These are phyloP conservation scores for Oryzias dopingdopingensis DNA, from an alignment of 2,797 vertebrate genomes.

Conservation along the genomic window DNA sequence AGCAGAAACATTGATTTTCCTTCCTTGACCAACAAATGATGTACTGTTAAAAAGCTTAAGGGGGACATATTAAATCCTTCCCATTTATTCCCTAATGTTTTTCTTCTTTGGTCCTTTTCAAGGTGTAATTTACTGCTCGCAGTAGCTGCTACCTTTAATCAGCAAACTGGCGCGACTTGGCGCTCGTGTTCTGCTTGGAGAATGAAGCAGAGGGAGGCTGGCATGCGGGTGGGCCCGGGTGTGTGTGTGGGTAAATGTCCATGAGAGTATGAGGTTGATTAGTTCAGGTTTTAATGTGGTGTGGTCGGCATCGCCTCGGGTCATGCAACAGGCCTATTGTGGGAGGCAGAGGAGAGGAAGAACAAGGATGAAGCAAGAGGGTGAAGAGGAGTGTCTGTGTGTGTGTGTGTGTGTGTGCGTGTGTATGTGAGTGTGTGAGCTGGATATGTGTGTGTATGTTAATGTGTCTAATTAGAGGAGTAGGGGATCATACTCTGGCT, in stretches of 20 bases:
- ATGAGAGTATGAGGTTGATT: conserved; percentile 78
- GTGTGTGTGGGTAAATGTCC: conserved; percentile 66
- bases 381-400: conserved; percentile 36
- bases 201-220: conserved; percentile 50
- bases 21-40: conserved; percentile 12
- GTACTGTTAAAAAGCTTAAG: conserved; percentile 46
- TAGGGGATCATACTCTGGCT: conserved; percentile 71
- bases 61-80: conserved; percentile 32
- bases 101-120: conserved; percentile 28
- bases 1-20: conserved; percentile 32
- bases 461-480: conserved; percentile 83
- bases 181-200: conserved; percentile 49
- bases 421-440: conserved; percentile 65
- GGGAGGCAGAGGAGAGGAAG: conserved; percentile 44
- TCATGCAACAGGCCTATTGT: conserved; percentile 80
- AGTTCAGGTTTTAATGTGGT: conserved; percentile 82
- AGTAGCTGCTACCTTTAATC: conserved; percentile 50
- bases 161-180: conserved; percentile 39
- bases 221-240: conserved; percentile 26
- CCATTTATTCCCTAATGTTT: conserved; percentile 24
- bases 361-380: conserved; percentile 36
- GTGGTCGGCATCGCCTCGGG: conserved; percentile 81
- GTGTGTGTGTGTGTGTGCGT: conserved; percentile 32
- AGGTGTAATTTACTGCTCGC: conserved; percentile 52
- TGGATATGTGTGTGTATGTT: conserved; percentile 70